phyloP scores from a whole-genome alignment of 2,113 vertebrate genomes.

The Ceuthmochares aereus region DNA sequence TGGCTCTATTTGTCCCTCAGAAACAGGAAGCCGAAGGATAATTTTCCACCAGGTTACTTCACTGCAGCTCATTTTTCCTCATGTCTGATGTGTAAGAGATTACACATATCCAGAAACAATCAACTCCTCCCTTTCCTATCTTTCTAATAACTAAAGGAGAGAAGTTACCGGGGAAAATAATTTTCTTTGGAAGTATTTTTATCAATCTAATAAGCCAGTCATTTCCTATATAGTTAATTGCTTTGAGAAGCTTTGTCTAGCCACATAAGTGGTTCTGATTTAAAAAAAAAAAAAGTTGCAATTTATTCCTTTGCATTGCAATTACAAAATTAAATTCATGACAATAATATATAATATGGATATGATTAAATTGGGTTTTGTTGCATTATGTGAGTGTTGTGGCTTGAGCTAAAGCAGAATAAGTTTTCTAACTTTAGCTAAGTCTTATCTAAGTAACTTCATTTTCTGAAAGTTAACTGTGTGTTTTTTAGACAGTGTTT shows the following conservation, averaged over 20 bases:
- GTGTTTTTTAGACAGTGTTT: too few species aligned
- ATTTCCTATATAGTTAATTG: neutral
- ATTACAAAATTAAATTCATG: neutral
- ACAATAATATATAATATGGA: neutral
- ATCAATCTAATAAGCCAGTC: neutral
- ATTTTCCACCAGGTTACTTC: neutral
- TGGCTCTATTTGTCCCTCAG: neutral
- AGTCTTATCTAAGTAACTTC: too few species aligned
- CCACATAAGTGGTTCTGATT: neutral
- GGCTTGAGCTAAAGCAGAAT: too few species aligned
- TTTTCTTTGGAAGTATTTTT: neutral
- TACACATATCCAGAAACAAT: neutral
- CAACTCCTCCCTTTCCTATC: neutral
- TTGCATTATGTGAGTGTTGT: neutral
- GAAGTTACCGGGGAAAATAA: neutral
- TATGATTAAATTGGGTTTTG: neutral
- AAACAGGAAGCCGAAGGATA: neutral
- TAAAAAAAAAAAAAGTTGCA: neutral
- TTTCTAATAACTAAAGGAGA: neutral
- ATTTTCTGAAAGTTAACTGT: too few species aligned
- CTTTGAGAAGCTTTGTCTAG: neutral
- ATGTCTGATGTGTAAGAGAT: neutral
- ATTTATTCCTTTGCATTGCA: neutral
- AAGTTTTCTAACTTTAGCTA: too few species aligned
- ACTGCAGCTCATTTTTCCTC: neutral